phyloP scores from a whole-genome alignment of 2,888 invertebrate genomes.

The Cephus rjabovi region DNA sequence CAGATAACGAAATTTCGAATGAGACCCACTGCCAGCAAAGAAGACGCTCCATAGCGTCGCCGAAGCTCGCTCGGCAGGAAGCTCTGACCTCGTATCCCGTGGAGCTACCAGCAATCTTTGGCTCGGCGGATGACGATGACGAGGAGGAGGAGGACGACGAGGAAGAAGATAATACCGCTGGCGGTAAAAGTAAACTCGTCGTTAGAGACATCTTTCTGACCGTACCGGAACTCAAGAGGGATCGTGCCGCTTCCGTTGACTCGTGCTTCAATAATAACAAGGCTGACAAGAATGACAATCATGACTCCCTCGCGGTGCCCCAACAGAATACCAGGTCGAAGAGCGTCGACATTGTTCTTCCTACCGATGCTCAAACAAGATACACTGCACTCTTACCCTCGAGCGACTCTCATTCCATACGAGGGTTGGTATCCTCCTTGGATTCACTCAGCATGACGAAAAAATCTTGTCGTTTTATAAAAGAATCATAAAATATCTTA shows the following conservation, averaged over 20 bases:
- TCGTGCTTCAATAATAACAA: conserved; percentile 82
- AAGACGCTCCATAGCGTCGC: conserved; percentile 77
- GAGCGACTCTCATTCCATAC: conserved; percentile 52
- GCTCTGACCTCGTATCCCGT: conserved; percentile 76
- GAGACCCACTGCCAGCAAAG: conserved; percentile 63
- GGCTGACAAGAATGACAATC: conserved; percentile 78
- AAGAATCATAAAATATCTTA: neutral
- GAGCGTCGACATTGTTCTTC: conserved; percentile 89
- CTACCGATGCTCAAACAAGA: conserved; percentile 85
- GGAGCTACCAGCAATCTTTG: conserved; percentile 43
- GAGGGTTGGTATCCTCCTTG: conserved; percentile 64
- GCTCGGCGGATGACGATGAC: conserved; percentile 29
- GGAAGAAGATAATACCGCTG: conserved; percentile 17
- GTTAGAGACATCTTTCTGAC: conserved; percentile 82
- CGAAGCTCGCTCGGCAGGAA: conserved; percentile 75
- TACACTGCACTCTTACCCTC: conserved; percentile 79
- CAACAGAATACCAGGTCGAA: conserved; percentile 80
- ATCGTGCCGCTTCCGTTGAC: conserved; percentile 89
- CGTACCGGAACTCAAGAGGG: conserved; percentile 86
- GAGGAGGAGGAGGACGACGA: conserved; percentile 34
- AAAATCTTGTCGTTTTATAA: neutral
- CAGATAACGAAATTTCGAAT: neutral
- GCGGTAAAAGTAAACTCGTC: conserved; percentile 52
- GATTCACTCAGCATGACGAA: neutral
- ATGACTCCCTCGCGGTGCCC: conserved; percentile 78